A percentile compares a stretch with the other conserved stretches of the same genome.
Conservation (phyloP, 2,888 invertebrate genomes). For the Gymnocheta viridis region DNA sequence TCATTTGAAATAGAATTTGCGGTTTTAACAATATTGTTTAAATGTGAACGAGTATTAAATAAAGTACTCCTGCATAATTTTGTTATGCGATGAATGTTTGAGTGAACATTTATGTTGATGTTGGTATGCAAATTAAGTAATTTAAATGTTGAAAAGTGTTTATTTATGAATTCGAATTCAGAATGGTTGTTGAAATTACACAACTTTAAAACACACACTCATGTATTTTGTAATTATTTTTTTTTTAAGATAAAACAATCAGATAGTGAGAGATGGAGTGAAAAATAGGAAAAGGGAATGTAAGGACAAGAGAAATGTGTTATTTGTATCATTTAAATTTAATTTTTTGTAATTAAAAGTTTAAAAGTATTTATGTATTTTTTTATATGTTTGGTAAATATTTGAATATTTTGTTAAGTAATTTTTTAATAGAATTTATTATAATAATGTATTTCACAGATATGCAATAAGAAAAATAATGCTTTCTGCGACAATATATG, state of each 20-base stretch:
- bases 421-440: too few species aligned
- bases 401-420: too few species aligned
- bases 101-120: conserved; percentile 11
- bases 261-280: too few species aligned
- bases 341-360: too few species aligned
- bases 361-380: too few species aligned
- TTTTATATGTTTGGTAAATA: too few species aligned
- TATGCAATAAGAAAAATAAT: too few species aligned
- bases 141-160: conserved; percentile 47
- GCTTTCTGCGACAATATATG: too few species aligned
- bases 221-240: background rate
- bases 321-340: too few species aligned
- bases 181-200: conserved; percentile 19
- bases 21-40: conserved; percentile 53
- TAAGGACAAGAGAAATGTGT: too few species aligned
- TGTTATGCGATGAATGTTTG: background rate
- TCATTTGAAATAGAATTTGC: conserved; percentile 42
- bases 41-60: conserved; percentile 9
- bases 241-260: background rate
- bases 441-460: too few species aligned
- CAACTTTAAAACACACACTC: conserved; percentile 24
- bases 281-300: too few species aligned
- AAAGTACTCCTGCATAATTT: background rate
- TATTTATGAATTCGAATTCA: conserved; percentile 52
- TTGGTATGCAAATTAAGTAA: conserved; percentile 41